Evolutionary conservation across 2,888 invertebrate genomes (phyloP).

Genomic region (Erebia ligea): DNA sequence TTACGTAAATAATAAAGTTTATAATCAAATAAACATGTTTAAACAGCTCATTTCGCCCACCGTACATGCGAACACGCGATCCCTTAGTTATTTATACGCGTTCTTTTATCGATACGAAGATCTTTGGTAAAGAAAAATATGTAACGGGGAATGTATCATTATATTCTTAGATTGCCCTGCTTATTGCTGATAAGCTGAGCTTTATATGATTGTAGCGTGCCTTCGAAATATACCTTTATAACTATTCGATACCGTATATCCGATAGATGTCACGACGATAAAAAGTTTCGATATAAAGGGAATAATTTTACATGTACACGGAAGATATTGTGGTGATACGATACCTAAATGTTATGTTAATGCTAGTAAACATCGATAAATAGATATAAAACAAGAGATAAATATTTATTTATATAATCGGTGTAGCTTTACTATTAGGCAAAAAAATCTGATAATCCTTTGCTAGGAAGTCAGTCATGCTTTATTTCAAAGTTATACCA

Average conservation of each 20-base stretch:
- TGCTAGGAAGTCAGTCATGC: too few species aligned
- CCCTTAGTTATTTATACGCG: slow-evolving; percentile 36
- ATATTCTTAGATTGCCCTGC: slow-evolving; percentile 31
- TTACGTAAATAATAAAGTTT: slow-evolving; percentile 23
- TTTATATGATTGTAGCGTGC: slow-evolving; percentile 38
- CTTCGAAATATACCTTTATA: not conserved
- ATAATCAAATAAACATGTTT: slow-evolving; percentile 24
- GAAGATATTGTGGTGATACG: slow-evolving; percentile 3
- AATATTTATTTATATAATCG: not conserved
- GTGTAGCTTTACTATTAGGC: too few species aligned
- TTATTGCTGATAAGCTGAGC: slow-evolving; percentile 34
- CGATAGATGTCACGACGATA: slow-evolving; percentile 26
- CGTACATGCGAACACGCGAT: slow-evolving; percentile 36
- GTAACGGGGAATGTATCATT: slow-evolving; percentile 30
- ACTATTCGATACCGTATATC: slow-evolving; percentile 10
- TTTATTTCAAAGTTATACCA: too few species aligned
- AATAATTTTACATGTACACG: slow-evolving; percentile 28
- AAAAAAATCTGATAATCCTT: too few species aligned
- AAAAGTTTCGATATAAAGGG: slow-evolving; percentile 28
- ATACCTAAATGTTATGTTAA: slow-evolving; percentile 21
- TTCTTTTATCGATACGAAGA: slow-evolving; percentile 33
- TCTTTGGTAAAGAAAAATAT: slow-evolving; percentile 35
- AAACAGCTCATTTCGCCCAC: slow-evolving; percentile 11
- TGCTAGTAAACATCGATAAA: not conserved
- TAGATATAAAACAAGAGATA: not conserved